Evolutionary conservation across 2,888 invertebrate species (phyloP).

Genomic region (Sinhomidia bicolor): DNA sequence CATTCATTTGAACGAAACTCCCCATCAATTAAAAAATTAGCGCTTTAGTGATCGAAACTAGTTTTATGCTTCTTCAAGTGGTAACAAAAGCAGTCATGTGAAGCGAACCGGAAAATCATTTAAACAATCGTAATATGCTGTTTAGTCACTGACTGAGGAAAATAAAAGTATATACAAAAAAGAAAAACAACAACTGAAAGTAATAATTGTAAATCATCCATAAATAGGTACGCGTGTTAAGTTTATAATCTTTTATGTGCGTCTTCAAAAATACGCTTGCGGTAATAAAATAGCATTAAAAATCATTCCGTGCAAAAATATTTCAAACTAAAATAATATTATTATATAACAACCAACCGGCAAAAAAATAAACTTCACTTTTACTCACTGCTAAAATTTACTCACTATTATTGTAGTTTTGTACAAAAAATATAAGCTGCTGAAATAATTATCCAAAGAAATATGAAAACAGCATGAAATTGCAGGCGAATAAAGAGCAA

Average conservation of each 20-base stretch:
- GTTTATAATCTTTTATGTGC: slow-evolving; percentile 20
- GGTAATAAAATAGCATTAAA: slow-evolving; percentile 16
- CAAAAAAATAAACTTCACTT: background rate
- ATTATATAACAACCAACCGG: background rate
- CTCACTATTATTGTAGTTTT: background rate
- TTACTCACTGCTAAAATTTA: background rate
- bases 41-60: slow-evolving; percentile 36
- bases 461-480: no score
- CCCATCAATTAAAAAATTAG: slow-evolving; percentile 65
- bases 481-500: background rate
- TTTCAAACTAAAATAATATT: background rate
- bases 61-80: slow-evolving; percentile 42
- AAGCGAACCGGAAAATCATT: slow-evolving; percentile 60
- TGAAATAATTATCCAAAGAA: background rate
- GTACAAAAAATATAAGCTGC: background rate
- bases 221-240: slow-evolving; percentile 59
- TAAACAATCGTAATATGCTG: slow-evolving; percentile 14
- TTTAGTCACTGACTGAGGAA: background rate
- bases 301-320: background rate
- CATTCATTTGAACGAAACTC: slow-evolving; percentile 17
- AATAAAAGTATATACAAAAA: background rate
- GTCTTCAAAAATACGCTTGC: slow-evolving; percentile 9
- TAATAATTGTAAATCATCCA: slow-evolving; percentile 68
- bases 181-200: slow-evolving; percentile 16
- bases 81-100: slow-evolving; percentile 43